These are phyloP conservation scores for Chanos chanos DNA, from an alignment of 2,797 vertebrate species.

Conservation along the genomic window DNA sequence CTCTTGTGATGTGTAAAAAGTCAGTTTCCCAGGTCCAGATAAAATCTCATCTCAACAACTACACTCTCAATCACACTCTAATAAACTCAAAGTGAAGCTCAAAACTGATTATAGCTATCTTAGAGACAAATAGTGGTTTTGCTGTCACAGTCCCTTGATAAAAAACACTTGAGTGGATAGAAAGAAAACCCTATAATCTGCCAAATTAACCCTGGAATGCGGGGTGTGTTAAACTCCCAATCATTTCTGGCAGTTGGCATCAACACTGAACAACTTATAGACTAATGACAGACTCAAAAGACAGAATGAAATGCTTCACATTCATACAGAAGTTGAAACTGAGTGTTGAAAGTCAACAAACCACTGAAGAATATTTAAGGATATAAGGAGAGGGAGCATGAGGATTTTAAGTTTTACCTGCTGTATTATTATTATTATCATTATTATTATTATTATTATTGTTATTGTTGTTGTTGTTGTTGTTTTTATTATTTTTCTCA, in stretches of 20 bases:
- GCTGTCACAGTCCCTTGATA: conserved; percentile 15
- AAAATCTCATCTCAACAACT: too few species aligned
- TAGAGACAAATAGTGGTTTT: conserved; percentile 12
- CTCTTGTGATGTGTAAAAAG: too few species aligned
- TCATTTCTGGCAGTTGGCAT: conserved; percentile 30
- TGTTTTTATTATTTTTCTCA: too few species aligned
- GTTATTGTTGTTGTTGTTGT: too few species aligned
- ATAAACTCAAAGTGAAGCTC: conserved; percentile 20
- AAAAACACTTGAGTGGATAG: conserved; percentile 16
- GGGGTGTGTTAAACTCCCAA: conserved; percentile 9
- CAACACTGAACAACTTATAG: conserved; percentile 30
- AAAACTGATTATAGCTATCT: conserved; percentile 26
- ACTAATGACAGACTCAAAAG: conserved; percentile 27
- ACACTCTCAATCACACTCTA: too few species aligned
- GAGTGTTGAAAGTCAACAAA: conserved; percentile 1
- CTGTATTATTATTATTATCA: too few species aligned
- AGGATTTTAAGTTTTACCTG: too few species aligned
- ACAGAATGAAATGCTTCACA: conserved; percentile 14
- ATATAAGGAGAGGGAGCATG: too few species aligned
- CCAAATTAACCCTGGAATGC: conserved; percentile 27
- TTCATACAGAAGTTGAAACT: conserved; percentile 9
- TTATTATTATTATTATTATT: too few species aligned
- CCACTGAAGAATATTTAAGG: too few species aligned
- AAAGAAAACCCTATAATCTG: conserved; percentile 32
- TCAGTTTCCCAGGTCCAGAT: too few species aligned